Percentiles rank a stretch among this genome's conserved stretches.
Evolutionary conservation across 2,113 vertebrate genomes (phyloP).

Genomic region (Copsychus sechellarum): DNA sequence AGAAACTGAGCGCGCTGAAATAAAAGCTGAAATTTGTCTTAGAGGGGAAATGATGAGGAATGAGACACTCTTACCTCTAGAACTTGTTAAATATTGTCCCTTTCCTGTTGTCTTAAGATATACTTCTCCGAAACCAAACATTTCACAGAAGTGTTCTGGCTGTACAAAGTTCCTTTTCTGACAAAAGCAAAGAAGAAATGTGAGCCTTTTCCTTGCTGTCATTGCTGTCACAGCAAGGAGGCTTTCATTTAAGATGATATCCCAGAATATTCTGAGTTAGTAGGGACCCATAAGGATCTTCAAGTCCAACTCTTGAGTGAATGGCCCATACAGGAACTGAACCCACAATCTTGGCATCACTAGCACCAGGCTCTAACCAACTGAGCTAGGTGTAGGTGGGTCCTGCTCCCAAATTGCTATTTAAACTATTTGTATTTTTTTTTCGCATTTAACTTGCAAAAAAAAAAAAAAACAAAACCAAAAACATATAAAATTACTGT

Average conservation of each 20-base stretch:
- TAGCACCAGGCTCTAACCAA: neutral
- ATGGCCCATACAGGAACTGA: neutral
- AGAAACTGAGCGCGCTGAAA: neutral
- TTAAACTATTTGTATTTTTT: neutral
- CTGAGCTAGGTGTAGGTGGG: neutral
- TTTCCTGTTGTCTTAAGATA: neutral
- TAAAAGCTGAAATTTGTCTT: neutral
- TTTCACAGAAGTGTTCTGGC: neutral
- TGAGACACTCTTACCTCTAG: neutral
- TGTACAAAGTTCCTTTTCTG: neutral
- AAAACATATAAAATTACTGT: rapidly evolving
- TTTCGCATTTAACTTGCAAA: neutral
- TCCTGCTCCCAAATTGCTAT: neutral
- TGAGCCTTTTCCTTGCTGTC: neutral
- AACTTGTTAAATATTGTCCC: neutral
- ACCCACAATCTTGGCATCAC: neutral
- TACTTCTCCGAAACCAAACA: neutral
- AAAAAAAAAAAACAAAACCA: neutral
- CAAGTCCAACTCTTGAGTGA: neutral
- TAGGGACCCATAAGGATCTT: neutral
- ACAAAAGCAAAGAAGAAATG: neutral
- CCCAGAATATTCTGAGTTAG: neutral
- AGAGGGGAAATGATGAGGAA: neutral
- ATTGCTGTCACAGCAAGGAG: neutral
- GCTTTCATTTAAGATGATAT: neutral